Evolutionary conservation across 2,113 vertebrate genomes (phyloP).

Genomic region (Shinisaurus crocodilurus): DNA sequence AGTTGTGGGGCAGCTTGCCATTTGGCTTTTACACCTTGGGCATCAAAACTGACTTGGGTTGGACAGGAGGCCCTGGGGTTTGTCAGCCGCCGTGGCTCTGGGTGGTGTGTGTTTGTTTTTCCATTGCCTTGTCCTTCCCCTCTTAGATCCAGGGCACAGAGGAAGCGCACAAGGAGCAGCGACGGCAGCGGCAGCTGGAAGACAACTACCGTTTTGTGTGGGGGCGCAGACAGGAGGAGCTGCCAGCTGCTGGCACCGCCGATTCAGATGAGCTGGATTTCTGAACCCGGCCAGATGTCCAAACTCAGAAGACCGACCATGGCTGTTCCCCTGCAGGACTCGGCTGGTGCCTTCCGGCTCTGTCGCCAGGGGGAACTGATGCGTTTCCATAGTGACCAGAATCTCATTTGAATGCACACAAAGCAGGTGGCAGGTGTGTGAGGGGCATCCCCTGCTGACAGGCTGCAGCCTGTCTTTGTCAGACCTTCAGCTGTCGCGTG

Average conservation of each 20-base stretch:
- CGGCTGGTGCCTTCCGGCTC: background rate
- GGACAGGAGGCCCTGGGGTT: background rate
- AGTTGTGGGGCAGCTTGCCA: background rate
- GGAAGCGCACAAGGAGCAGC: constrained; percentile 89
- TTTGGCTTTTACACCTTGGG: background rate
- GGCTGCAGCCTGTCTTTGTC: background rate
- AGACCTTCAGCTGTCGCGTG: background rate
- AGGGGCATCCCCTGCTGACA: background rate
- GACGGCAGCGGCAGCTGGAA: constrained; percentile 89
- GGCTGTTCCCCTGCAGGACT: background rate
- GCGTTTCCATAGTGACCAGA: background rate
- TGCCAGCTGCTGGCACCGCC: constrained; percentile 68
- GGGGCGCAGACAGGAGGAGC: constrained; percentile 82
- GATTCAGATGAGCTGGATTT: constrained; percentile 90
- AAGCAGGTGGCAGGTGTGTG: background rate
- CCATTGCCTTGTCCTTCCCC: background rate
- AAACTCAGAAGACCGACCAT: background rate
- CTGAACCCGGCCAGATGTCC: constrained; percentile 62
- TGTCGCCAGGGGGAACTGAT: background rate
- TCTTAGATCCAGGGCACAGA: constrained; percentile 89
- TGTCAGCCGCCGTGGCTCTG: accelerated
- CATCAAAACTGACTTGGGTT: background rate
- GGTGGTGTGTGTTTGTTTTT: background rate
- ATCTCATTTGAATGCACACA: background rate
- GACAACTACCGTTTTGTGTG: constrained; percentile 92